Base-by-base conservation (phyloP, 2,888 invertebrate species). In the Salticus scenicus region DNA sequence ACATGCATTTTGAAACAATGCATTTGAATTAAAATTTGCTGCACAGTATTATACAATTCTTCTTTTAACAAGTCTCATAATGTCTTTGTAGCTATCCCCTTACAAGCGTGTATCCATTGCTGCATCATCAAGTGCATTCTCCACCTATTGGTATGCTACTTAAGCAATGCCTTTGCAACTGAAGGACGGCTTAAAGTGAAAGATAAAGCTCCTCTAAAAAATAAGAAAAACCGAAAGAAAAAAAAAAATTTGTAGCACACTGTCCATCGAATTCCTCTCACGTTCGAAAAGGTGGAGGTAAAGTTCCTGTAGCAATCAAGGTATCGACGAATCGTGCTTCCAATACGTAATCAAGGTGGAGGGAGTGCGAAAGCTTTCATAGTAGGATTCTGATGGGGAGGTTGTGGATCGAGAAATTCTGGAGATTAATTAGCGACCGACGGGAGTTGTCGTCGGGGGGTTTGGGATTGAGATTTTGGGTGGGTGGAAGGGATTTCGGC, bases 391-490 rank as follows among this genome's bases (percentile, higher is more conserved):
- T 30, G 30, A 78, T 28, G 57, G 57, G 37, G 51, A n/a, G 28
- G 20, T 57, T 57, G 27, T 8, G 78, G 28, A 51, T 17, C 57
- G n/a, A 27, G 63, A 47, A 74, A 63, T 70, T 72, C 47, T 76
- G 66, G 82, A 82, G 82, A 83, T 83, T 83, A 83, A 83, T 83
- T 83, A 83, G 82, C 82, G 71, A 76, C 74, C 74, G 80, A 67
- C 72, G 80, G 80, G 80, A 80, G 73, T 47, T 69, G 71, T 83
- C 82, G 75, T 66, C 82, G 81, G 71, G 81, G 67, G 31, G 37
- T 41, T 33, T 30, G 33, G 79, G 64, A 75, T 83, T 76, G 82
- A 83, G 82, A 83, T 83, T 82, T 75, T 75, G 81, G 75, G 41
- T n/a, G 80, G 64, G 72, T 69, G 64, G 71, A 41, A 63, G 73